Percentiles rank a stretch among this genome's conserved stretches.
Evolutionary conservation across 2,888 invertebrate species (phyloP).

Genomic region (Lycaena phlaeas): DNA sequence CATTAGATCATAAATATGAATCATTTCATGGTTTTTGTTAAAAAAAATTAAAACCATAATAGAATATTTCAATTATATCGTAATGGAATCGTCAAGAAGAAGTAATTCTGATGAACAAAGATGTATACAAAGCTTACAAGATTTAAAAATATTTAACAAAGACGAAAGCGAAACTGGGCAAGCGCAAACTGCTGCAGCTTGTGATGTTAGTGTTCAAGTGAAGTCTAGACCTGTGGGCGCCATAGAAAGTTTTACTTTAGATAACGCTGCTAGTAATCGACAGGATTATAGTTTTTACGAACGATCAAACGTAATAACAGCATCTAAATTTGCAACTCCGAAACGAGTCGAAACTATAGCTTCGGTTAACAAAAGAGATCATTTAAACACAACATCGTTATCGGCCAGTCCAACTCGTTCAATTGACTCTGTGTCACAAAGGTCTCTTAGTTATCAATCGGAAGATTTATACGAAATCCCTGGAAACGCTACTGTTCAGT

Average conservation of each 20-base stretch:
- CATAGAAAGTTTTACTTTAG: constrained; percentile 77
- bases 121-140: constrained; percentile 63
- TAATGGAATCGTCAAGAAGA: constrained; percentile 59
- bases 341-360: constrained; percentile 79
- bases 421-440: constrained; percentile 73
- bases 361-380: constrained; percentile 56
- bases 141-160: constrained; percentile 67
- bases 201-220: constrained; percentile 45
- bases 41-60: constrained; percentile 9
- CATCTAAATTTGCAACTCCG: constrained; percentile 84
- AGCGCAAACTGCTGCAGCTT: constrained; percentile 55
- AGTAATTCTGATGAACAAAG: constrained; percentile 57
- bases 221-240: constrained; percentile 75
- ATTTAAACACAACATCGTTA: constrained; percentile 47
- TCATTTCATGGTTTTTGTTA: constrained; percentile 24
- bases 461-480: constrained; percentile 63
- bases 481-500: constrained; percentile 24
- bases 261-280: constrained; percentile 58
- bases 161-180: constrained; percentile 66
- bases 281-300: constrained; percentile 74
- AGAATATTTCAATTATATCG: neutral
- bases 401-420: constrained; percentile 75
- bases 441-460: constrained; percentile 66
- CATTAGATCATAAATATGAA: constrained; percentile 27
- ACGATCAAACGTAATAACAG: constrained; percentile 81